A percentile compares a stretch with the other conserved stretches of the same genome.
Conservation (phyloP, 1,140 invertebrate genomes). For the Lerema accius region DNA sequence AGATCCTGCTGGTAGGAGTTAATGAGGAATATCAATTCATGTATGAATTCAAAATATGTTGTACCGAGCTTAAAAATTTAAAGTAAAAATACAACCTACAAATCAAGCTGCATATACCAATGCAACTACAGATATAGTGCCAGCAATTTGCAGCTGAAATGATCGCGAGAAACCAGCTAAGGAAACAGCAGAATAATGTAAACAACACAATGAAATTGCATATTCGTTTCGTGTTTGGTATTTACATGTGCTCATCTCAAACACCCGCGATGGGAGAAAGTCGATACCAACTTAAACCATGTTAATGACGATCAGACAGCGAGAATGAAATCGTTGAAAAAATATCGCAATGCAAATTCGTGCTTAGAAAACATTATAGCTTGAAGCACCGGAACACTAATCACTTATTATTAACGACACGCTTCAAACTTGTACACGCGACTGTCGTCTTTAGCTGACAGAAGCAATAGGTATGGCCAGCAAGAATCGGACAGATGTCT, state of each 20-base stretch:
- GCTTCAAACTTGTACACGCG: slow-evolving; percentile 35
- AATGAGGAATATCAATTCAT: too few relatives aligned
- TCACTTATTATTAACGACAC: slow-evolving; percentile 39
- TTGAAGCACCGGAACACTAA: slow-evolving; percentile 21
- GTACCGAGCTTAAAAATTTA: too few relatives aligned
- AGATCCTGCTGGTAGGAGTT: too few relatives aligned
- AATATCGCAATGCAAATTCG: slow-evolving; percentile 7
- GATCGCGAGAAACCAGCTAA: too few relatives aligned
- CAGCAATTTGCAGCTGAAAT: too few relatives aligned
- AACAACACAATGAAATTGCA: too few relatives aligned
- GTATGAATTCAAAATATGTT: too few relatives aligned
- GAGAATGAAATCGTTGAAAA: slow-evolving; percentile 4
- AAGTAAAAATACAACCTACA: too few relatives aligned
- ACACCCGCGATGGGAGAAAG: slow-evolving; percentile 12
- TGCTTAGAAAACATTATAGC: slow-evolving; percentile 24
- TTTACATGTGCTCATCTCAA: background rate
- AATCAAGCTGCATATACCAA: too few relatives aligned
- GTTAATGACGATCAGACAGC: slow-evolving; percentile 8
- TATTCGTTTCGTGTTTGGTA: too few relatives aligned
- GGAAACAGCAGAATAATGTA: too few relatives aligned
- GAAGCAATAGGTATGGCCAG: slow-evolving; percentile 31
- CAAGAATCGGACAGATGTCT: slow-evolving; percentile 36
- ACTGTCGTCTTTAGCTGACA: slow-evolving; percentile 42
- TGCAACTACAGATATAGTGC: too few relatives aligned
- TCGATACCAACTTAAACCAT: slow-evolving; percentile 18